Evolutionary conservation across 2,113 vertebrate species (phyloP).

Genomic region (Martes martes): DNA sequence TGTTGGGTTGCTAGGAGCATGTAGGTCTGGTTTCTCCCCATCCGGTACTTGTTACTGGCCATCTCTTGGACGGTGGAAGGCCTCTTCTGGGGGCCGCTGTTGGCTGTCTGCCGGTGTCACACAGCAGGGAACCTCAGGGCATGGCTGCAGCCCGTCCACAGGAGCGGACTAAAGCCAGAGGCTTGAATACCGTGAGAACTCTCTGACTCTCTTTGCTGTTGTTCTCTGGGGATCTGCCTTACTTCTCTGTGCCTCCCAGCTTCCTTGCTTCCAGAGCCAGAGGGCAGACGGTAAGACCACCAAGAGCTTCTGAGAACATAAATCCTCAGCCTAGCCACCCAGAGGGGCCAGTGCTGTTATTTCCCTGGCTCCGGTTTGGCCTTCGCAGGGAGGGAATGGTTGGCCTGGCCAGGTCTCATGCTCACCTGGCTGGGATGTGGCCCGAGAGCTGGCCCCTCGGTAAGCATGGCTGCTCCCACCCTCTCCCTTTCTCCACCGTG

Average conservation of each 20-base stretch:
- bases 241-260: background rate
- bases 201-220: background rate
- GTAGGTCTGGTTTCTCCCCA: background rate
- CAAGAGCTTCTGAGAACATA: background rate
- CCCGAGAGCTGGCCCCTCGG: background rate
- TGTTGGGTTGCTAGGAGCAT: background rate
- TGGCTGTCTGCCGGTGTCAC: background rate
- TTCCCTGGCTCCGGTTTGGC: no score
- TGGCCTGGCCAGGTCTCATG: background rate
- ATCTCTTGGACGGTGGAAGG: background rate
- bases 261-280: background rate
- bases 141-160: background rate
- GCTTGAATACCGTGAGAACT: background rate
- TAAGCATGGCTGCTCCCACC: background rate
- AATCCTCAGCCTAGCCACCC: background rate
- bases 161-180: background rate
- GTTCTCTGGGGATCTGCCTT: background rate
- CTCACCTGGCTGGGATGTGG: background rate
- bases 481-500: background rate
- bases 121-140: background rate
- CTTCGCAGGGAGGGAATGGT: background rate
- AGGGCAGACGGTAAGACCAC: background rate
- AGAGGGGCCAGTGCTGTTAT: no score
- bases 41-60: background rate
- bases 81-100: background rate